Conservation (phyloP, 2,888 invertebrate genomes). For the Eutolmus rufibarbis region DNA sequence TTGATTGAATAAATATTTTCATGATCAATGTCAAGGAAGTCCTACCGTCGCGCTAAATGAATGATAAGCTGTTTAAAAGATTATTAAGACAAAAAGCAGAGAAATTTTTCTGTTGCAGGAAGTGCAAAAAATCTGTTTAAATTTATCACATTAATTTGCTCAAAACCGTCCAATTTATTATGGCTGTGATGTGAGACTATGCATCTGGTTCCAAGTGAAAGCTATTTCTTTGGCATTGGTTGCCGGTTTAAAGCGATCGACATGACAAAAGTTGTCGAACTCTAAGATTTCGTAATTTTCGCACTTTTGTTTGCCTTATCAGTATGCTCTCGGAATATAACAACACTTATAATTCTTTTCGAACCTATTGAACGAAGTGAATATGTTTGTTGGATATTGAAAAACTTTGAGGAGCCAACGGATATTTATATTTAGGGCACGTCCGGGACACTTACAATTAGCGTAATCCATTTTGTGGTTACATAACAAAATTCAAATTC, state of each 20-base stretch:
- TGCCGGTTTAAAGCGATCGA: background rate
- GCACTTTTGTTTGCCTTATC: background rate
- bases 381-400: background rate
- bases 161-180: background rate
- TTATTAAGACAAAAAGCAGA: background rate
- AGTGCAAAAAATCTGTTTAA: background rate
- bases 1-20: background rate
- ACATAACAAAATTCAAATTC: background rate
- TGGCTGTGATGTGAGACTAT: background rate
- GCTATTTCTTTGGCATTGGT: background rate
- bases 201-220: background rate
- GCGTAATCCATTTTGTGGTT: background rate
- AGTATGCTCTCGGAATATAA: background rate
- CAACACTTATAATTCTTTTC: background rate
- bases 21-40: background rate
- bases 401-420: background rate
- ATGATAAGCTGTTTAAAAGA: background rate
- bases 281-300: background rate
- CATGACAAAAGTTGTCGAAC: background rate
- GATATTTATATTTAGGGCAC: background rate
- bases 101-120: background rate
- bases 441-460: background rate
- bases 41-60: background rate
- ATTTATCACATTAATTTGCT: background rate
- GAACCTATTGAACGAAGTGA: background rate